Conservation (phyloP, 2,797 vertebrate genomes). For the Podarcis lilfordi region DNA sequence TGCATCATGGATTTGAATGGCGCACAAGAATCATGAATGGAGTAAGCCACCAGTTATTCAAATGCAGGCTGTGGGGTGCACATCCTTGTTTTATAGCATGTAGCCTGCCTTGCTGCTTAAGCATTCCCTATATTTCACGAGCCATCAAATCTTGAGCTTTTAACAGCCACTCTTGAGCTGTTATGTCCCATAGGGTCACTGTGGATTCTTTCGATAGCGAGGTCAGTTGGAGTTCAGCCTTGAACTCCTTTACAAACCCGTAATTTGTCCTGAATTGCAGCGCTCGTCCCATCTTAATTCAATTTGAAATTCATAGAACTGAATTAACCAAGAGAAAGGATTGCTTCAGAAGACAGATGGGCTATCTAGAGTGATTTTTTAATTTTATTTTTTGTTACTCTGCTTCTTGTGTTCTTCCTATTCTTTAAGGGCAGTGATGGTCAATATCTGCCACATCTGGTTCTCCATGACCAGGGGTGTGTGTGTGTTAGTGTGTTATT, state of each 20-base stretch:
- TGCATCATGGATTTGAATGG: neutral
- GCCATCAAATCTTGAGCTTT: neutral
- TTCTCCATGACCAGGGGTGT: too few relatives aligned
- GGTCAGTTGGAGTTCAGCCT: neutral
- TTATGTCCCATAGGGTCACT: neutral
- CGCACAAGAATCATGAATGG: neutral
- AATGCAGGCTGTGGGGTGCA: neutral
- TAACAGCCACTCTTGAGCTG: neutral
- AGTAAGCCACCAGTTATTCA: neutral
- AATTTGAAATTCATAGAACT: constrained; percentile 5
- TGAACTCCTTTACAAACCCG: neutral
- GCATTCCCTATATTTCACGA: neutral
- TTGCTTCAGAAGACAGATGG: neutral
- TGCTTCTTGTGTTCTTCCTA: neutral
- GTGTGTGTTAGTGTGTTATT: neutral
- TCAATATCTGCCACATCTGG: neutral
- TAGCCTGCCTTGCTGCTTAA: neutral
- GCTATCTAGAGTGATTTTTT: neutral
- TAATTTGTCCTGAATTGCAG: neutral
- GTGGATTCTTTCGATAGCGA: neutral
- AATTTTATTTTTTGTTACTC: neutral
- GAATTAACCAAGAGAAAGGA: neutral
- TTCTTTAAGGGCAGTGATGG: neutral
- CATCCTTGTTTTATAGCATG: neutral
- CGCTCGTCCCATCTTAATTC: neutral